Conservation (phyloP, 2,888 invertebrate species). For the Pseudococcus viburni region DNA sequence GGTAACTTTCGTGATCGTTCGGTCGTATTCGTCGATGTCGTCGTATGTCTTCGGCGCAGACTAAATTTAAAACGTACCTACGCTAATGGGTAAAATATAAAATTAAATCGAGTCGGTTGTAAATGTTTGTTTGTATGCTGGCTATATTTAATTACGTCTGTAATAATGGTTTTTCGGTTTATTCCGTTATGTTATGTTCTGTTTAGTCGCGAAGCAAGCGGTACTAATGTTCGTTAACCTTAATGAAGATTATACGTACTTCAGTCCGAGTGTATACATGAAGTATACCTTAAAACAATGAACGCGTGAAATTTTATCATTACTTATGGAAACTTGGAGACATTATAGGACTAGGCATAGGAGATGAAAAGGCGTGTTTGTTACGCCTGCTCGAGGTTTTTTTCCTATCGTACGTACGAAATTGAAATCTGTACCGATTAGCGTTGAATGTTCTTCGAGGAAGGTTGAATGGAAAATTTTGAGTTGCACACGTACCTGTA, state of each 20-base stretch:
- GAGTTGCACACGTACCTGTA: background rate
- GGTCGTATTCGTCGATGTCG: background rate
- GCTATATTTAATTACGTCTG: constrained; percentile 22
- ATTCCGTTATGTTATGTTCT: constrained; percentile 47
- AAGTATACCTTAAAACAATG: background rate
- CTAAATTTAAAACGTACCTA: constrained; percentile 30
- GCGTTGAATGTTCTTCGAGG: background rate
- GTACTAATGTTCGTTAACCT: constrained; percentile 32
- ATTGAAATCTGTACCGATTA: constrained; percentile 1
- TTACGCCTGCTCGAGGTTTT: background rate
- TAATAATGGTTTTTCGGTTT: constrained; percentile 26
- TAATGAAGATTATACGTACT: constrained; percentile 24
- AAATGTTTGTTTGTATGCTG: constrained; percentile 36
- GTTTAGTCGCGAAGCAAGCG: constrained; percentile 32
- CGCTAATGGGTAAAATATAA: constrained; percentile 41
- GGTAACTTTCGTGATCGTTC: background rate
- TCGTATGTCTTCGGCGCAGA: background rate
- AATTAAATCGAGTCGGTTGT: constrained; percentile 41
- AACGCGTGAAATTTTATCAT: constrained; percentile 32
- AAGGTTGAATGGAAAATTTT: constrained; percentile 34
- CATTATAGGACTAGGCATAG: background rate
- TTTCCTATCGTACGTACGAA: background rate
- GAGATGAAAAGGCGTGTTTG: background rate
- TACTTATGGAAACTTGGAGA: constrained; percentile 17
- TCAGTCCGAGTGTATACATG: background rate